A percentile compares a stretch with the other conserved stretches of the same genome.
These are phyloP conservation scores for Emmelina monodactyla DNA, from an alignment of 2,888 invertebrate genomes.

Conservation along the genomic window DNA sequence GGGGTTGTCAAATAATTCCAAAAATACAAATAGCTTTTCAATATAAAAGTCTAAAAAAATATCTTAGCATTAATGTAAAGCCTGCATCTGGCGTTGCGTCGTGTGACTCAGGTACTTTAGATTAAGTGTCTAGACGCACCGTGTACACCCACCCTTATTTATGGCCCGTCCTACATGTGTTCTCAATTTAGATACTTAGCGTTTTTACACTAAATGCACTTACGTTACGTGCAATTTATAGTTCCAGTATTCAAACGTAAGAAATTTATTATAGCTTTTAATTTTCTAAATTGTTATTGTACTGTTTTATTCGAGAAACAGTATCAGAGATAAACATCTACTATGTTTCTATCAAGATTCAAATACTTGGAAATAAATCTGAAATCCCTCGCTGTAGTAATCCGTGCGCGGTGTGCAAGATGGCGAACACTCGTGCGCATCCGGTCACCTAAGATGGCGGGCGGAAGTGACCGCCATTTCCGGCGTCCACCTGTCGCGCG, in stretches of 20 bases:
- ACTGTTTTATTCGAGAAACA: too few species aligned
- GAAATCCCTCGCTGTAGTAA: too few species aligned
- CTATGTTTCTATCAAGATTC: too few species aligned
- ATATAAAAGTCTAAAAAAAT: too few species aligned
- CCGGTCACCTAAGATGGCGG: slow-evolving; percentile 9
- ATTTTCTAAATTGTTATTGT: too few species aligned
- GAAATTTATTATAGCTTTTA: too few species aligned
- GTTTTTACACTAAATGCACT: slow-evolving; percentile 16
- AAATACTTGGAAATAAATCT: too few species aligned
- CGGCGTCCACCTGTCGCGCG: slow-evolving; percentile 41
- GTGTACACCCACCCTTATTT: slow-evolving; percentile 23
- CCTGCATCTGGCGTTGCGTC: slow-evolving; percentile 1
- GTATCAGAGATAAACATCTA: too few species aligned
- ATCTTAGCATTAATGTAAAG: too few species aligned
- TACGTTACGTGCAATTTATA: slow-evolving; percentile 13
- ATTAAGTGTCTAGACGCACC: slow-evolving; percentile 33
- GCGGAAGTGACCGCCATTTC: slow-evolving; percentile 8
- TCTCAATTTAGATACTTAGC: slow-evolving; percentile 30
- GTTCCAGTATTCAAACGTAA: too few species aligned
- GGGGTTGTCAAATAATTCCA: too few species aligned
- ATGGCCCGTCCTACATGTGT: slow-evolving; percentile 25
- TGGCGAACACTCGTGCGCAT: slow-evolving; percentile 6
- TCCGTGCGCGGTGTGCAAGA: slow-evolving; percentile 6
- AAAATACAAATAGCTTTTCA: too few species aligned
- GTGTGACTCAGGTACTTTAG: slow-evolving; percentile 35